Evolutionary conservation across 2,888 invertebrate genomes (phyloP).

Genomic region (Caenorhabditis auriculariae): DNA sequence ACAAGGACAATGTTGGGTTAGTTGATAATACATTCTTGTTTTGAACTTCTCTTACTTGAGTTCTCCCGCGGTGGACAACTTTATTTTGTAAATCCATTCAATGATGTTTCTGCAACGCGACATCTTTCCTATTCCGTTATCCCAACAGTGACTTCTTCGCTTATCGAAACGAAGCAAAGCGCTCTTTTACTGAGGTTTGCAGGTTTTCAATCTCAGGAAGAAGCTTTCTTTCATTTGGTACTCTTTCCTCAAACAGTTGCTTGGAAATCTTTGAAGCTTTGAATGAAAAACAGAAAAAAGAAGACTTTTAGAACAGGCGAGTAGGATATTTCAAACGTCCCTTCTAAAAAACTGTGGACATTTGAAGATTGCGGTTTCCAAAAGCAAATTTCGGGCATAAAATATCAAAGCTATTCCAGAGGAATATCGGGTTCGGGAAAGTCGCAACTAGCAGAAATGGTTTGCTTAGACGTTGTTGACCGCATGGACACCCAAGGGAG

Average conservation of each 20-base stretch:
- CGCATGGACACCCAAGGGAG: constrained; percentile 22
- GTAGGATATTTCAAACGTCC: neutral
- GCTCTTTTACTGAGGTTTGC: constrained; percentile 25
- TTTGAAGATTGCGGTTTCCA: neutral
- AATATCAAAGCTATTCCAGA: constrained; percentile 9
- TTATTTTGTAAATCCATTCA: constrained; percentile 40
- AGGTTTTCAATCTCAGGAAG: neutral
- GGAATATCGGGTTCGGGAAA: constrained; percentile 40
- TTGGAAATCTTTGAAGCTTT: no score
- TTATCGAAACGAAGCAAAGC: constrained; percentile 18
- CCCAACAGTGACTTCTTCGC: constrained; percentile 19
- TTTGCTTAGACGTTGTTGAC: constrained; percentile 23
- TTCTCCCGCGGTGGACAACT: constrained; percentile 32
- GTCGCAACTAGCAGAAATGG: constrained; percentile 25
- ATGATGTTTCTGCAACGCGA: constrained; percentile 28
- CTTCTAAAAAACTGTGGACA: neutral
- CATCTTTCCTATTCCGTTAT: constrained; percentile 25
- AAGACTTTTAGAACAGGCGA: neutral
- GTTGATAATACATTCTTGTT: neutral
- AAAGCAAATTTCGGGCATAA: neutral
- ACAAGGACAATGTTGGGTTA: constrained; percentile 36
- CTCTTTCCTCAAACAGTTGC: no score
- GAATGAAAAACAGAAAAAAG: neutral
- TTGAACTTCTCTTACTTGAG: constrained; percentile 24
- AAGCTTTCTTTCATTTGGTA: no score